These are phyloP conservation scores for Cotesia vestalis DNA, from an alignment of 1,140 invertebrate species.

Conservation along the genomic window DNA sequence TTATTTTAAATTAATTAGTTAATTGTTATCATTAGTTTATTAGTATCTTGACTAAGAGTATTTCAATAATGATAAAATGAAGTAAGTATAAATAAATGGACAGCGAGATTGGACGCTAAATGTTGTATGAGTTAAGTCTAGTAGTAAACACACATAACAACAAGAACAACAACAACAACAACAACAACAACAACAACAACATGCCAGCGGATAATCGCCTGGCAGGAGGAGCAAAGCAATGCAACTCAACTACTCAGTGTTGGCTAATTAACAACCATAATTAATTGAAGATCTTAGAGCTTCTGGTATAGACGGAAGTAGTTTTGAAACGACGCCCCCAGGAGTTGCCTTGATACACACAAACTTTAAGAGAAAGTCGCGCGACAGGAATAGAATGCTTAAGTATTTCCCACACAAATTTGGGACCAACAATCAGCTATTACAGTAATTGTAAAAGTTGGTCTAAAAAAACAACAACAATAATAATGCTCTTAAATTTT, in stretches of 20 bases:
- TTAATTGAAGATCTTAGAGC: constrained; percentile 42
- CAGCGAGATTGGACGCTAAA: constrained; percentile 12
- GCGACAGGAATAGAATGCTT: neutral
- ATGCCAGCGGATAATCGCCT: constrained; percentile 29
- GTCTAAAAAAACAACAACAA: no score
- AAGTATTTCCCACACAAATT: neutral
- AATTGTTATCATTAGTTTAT: no score
- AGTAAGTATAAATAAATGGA: constrained; percentile 12
- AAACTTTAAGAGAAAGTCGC: neutral
- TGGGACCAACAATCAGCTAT: neutral
- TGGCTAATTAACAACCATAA: constrained; percentile 44
- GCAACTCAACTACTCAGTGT: constrained; percentile 43
- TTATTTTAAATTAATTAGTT: no score
- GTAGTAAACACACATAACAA: no score
- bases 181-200: constrained; percentile 20
- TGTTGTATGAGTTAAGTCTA: constrained; percentile 29
- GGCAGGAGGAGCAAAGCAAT: constrained; percentile 34
- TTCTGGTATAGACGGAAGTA: constrained; percentile 9
- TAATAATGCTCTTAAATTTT: no score
- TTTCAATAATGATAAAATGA: neutral
- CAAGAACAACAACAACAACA: no score
- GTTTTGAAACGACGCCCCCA: constrained; percentile 10
- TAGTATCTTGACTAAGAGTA: no score
- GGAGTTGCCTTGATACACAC: constrained; percentile 23
- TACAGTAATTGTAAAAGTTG: no score